phyloP scores from a whole-genome alignment of 2,113 vertebrate species.

The Paraplagusia blochii region DNA sequence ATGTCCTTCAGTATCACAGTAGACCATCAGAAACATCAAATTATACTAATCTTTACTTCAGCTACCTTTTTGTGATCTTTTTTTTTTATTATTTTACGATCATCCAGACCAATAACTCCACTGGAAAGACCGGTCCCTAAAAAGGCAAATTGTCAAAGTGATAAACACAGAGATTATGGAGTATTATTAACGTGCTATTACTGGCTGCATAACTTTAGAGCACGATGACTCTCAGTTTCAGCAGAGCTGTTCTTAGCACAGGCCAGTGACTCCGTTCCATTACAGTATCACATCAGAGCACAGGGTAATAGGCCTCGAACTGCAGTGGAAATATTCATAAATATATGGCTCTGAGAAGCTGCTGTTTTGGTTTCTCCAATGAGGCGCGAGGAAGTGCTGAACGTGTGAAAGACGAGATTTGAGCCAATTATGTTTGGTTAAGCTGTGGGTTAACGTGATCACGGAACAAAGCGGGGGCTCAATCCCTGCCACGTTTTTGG shows the following conservation, averaged over 20 bases:
- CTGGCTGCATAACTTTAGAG: constrained; percentile 6
- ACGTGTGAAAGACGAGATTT: constrained; percentile 16
- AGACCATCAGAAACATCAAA: constrained; percentile 9
- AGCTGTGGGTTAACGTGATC: constrained; percentile 16
- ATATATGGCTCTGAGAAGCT: not conserved
- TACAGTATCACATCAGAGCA: constrained; percentile 5
- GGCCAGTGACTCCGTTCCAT: constrained; percentile 7
- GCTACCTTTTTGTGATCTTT: not conserved
- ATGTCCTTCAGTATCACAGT: constrained; percentile 6
- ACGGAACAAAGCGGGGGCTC: constrained; percentile 40
- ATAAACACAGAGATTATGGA: constrained; percentile 16
- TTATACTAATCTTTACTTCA: not conserved
- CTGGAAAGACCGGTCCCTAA: not conserved
- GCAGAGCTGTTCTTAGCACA: constrained; percentile 27
- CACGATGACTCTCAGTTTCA: constrained; percentile 28
- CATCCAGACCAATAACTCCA: not conserved
- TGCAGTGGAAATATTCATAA: constrained; percentile 8
- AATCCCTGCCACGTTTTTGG: constrained; percentile 42
- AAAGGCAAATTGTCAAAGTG: constrained; percentile 8
- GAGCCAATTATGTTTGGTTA: constrained; percentile 23
- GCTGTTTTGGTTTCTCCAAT: not conserved
- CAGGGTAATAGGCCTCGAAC: not conserved
- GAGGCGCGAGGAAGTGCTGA: not conserved
- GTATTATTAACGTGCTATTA: constrained; percentile 29
- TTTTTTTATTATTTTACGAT: not conserved